Percentiles rank a stretch among this genome's conserved stretches.
Evolutionary conservation across 2,888 invertebrate species (phyloP).

Genomic region (Nebria salina): DNA sequence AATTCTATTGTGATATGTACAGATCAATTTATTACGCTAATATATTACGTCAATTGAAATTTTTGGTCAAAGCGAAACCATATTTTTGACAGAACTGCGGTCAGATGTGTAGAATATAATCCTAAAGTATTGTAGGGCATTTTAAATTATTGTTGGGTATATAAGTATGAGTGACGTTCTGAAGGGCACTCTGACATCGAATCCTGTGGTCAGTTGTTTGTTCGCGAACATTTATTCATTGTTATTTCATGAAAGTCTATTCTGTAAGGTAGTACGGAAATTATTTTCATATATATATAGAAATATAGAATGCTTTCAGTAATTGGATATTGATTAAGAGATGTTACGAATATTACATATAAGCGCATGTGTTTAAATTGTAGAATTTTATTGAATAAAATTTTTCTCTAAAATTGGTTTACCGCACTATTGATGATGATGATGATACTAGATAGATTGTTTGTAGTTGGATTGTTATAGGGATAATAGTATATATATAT

Average conservation of each 20-base stretch:
- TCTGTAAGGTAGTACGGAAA: no score
- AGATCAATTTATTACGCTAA: background rate
- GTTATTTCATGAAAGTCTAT: background rate
- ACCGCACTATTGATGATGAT: background rate
- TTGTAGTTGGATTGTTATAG: conserved; percentile 59
- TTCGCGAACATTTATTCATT: conserved; percentile 3
- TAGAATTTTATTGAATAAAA: no score
- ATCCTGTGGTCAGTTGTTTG: conserved; percentile 34
- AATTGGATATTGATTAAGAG: no score
- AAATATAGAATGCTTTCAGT: no score
- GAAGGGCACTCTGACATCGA: conserved; percentile 36
- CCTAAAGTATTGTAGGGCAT: background rate
- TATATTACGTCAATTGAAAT: background rate
- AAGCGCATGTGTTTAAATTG: no score
- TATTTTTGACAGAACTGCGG: conserved; percentile 2
- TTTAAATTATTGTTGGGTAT: conserved; percentile 11
- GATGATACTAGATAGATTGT: background rate
- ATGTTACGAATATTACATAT: no score
- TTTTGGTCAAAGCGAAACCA: background rate
- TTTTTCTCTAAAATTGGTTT: no score
- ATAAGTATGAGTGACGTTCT: conserved; percentile 43
- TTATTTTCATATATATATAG: no score
- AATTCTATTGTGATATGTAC: background rate
- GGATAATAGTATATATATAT: conserved; percentile 52
- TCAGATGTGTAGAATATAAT: conserved; percentile 27